These are phyloP conservation scores for Nemoura dubitans DNA, from an alignment of 2,888 invertebrate species.

Conservation along the genomic window DNA sequence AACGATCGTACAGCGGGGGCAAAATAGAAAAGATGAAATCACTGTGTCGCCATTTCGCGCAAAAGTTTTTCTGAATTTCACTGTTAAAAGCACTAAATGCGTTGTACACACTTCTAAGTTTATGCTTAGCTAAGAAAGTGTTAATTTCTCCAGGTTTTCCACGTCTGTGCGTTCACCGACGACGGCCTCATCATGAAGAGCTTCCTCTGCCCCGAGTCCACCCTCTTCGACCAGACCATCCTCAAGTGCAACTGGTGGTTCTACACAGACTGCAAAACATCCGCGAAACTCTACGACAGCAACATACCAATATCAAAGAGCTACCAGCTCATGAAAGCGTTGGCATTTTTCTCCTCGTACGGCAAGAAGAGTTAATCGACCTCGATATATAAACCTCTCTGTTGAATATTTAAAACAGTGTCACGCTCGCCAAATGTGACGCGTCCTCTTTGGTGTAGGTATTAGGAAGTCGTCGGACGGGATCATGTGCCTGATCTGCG, in stretches of 20 bases:
- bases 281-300: conserved; percentile 82
- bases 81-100: no score
- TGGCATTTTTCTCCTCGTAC: conserved; percentile 88
- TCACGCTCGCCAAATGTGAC: conserved; percentile 12
- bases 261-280: conserved; percentile 88
- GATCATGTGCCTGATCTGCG: not conserved
- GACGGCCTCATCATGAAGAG: conserved; percentile 91
- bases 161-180: conserved; percentile 89
- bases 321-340: conserved; percentile 89
- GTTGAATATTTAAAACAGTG: not conserved
- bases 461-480: not conserved
- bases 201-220: conserved; percentile 90
- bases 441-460: not conserved
- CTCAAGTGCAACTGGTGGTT: conserved; percentile 96
- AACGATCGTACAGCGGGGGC: not conserved
- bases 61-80: not conserved
- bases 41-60: not conserved
- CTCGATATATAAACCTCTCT: not conserved
- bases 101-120: no score
- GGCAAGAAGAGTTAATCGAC: conserved; percentile 63
- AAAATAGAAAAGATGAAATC: not conserved
- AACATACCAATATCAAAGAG: conserved; percentile 92
- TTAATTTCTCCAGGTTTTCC: conserved; percentile 75
- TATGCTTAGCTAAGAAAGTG: not conserved
- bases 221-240: conserved; percentile 89